A percentile compares a stretch with the other conserved stretches of the same genome.
Conservation (phyloP, 1,140 invertebrate species). For the Drosophila simulans region DNA sequence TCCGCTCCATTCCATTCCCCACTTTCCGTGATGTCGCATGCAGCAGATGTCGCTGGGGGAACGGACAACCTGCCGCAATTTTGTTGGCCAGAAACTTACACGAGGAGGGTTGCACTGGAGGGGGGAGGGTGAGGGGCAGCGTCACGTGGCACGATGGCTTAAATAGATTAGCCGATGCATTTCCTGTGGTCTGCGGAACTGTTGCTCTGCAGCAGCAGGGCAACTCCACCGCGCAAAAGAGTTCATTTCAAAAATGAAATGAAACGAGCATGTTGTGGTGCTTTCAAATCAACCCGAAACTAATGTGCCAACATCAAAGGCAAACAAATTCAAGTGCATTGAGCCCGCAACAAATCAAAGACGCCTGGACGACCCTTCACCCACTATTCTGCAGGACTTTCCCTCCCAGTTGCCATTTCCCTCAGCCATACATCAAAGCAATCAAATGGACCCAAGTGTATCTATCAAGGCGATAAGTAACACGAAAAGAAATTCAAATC, state of each 20-base stretch:
- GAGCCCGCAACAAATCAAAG: slow-evolving; percentile 57
- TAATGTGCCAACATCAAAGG: slow-evolving; percentile 50
- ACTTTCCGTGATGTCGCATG: slow-evolving; percentile 32
- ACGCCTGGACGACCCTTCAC: slow-evolving; percentile 22
- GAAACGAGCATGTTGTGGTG: slow-evolving; percentile 3
- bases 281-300: slow-evolving; percentile 50
- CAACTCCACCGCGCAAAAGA: slow-evolving; percentile 4
- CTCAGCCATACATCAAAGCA: slow-evolving; percentile 63
- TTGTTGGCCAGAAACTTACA: slow-evolving; percentile 35
- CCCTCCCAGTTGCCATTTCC: slow-evolving; percentile 6
- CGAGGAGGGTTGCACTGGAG: background rate
- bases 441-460: slow-evolving; percentile 66
- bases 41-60: slow-evolving; percentile 34
- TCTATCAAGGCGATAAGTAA: slow-evolving; percentile 61
- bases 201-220: slow-evolving; percentile 16
- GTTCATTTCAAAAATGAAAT: slow-evolving; percentile 16
- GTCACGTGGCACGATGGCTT: slow-evolving; percentile 51
- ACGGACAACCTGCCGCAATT: slow-evolving; percentile 45
- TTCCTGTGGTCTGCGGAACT: slow-evolving; percentile 34
- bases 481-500: slow-evolving; percentile 65
- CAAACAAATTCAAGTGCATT: slow-evolving; percentile 60
- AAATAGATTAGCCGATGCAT: slow-evolving; percentile 60
- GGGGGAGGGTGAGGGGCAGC: background rate
- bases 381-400: background rate
- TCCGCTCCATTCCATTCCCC: background rate